Base-by-base conservation (phyloP, 2,888 invertebrate species). In the Synergus laeviventris region DNA sequence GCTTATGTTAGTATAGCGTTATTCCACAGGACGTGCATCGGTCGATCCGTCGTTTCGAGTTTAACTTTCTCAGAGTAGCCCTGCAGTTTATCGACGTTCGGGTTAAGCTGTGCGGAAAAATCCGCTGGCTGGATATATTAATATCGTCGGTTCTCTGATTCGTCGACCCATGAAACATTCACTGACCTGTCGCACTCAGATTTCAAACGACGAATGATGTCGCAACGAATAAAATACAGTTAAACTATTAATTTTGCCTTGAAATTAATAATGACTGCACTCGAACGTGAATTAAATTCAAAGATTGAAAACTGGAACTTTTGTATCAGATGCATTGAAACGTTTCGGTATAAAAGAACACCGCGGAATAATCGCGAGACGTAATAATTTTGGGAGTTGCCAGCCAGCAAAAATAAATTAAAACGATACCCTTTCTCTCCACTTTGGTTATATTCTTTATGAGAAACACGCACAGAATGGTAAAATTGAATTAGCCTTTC, bases 1-100 rank as follows among this genome's bases (percentile, higher is more conserved):
- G 83, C 82, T 83, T 81, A 81, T 75, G 81, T 82, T 79, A 78
- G 74, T 56, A 54, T 78, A 81, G 73, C 79, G 80, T 81, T 84
- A 85, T 85, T 81, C 81, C 76, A 78, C 78, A 70, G 74, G 78
- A 80, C 70, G 78, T 81, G 85, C 82, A 77, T 82, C 81, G 84
- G 84, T 84, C 87, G 84, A 83, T 79, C 74, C 80, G 84, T 87
- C 87, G 81, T 83, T 85, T 83, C 81, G 80, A 39, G 59, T 61
- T 64, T 64, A 49, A 11, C 54, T 70, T 62, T 70, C 49, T 49
- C 49, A 24, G 9, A 24, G 49, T n/a, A 49, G 45, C 45, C 31
- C 70, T 70, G 70, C 70, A 49, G 31, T 70, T 70, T 70, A 70
- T 70, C 45, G 70, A 70, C 70, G 11, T 70, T 31, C 49, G 31